A percentile compares a stretch with the other conserved stretches of the same genome.
Conservation (phyloP, 2,113 vertebrate species). For the Scomber colias region DNA sequence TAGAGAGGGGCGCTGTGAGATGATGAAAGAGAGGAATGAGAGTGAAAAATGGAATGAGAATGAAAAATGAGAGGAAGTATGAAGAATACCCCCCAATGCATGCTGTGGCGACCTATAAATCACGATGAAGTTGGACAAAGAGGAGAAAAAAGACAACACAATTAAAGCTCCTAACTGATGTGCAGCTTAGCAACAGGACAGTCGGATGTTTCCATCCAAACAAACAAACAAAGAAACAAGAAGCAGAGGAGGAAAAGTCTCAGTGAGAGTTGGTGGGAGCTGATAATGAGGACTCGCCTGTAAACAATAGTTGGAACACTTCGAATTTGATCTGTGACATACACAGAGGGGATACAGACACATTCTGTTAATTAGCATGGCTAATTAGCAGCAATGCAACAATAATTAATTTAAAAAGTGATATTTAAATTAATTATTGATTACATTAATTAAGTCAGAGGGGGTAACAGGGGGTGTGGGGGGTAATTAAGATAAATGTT, state of each 20-base stretch:
- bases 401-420: slow-evolving; percentile 80
- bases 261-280: not conserved
- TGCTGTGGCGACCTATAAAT: slow-evolving; percentile 10
- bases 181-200: slow-evolving; percentile 16
- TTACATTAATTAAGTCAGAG: slow-evolving; percentile 79
- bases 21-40: not conserved
- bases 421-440: slow-evolving; percentile 84
- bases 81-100: not conserved
- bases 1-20: not conserved
- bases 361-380: slow-evolving; percentile 75
- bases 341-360: slow-evolving; percentile 61
- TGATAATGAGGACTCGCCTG: slow-evolving; percentile 63
- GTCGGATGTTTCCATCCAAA: slow-evolving; percentile 5
- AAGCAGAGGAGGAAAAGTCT: not conserved
- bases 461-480: slow-evolving; percentile 41
- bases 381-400: slow-evolving; percentile 79
- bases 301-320: slow-evolving; percentile 70
- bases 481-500: slow-evolving; percentile 82
- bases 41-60: not conserved
- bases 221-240: slow-evolving; percentile 23
- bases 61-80: slow-evolving; percentile 6
- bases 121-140: slow-evolving; percentile 13
- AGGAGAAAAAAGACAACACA: not conserved
- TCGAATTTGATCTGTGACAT: slow-evolving; percentile 59
- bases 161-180: slow-evolving; percentile 27